Base-by-base conservation (phyloP, 2,113 vertebrate genomes). In the Dipodomys ordii region DNA sequence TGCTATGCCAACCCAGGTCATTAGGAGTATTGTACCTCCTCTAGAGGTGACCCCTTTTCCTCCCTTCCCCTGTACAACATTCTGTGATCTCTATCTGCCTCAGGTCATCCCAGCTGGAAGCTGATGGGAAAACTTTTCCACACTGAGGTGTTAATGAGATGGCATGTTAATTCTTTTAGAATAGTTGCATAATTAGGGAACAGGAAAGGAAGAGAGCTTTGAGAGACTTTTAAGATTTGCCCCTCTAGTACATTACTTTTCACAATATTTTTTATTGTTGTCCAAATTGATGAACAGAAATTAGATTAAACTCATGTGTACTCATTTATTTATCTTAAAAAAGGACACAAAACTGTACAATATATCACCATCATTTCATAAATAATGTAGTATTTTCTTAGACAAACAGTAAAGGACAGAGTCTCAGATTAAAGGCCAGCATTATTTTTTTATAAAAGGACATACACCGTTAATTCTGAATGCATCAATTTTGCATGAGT, bases 131-230 rank as follows among this genome's bases (percentile, higher is more conserved):
- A 88, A 83, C 27, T 57, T 62, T 85, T 88, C 60, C 57, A 73
- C 65, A 78, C 28, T 69, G 77, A 88, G 28, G 19, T 84, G 44
- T 82, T 90, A 91, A 91, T 87, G n/a, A 64, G 62, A 84, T 49
- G 82, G 35, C n/a, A 73, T 60, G 68, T 60, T 90, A 85, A 90
- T 84, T 90, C 64, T 87, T 74, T 78, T 79, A 28, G 39, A 86
- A 53, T 90, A 92, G 69, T 96, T 94, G 3, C 8, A 19, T 90
- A 85, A 90, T 83, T 85, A 94, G 90, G 85, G 20, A 78, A 13
- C 39, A 72, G 46, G 60, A 71, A 80, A 95, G 27, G 23, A 57
- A 73, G 8, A 53, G 49, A 64, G 71, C 10, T 83, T 39, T 72
- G 12, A 80, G 16, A 89, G 32, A 87, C 32, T 80, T 39, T 94